Base-by-base conservation (phyloP, 2,797 vertebrate genomes). In the Champsocephalus esox region DNA sequence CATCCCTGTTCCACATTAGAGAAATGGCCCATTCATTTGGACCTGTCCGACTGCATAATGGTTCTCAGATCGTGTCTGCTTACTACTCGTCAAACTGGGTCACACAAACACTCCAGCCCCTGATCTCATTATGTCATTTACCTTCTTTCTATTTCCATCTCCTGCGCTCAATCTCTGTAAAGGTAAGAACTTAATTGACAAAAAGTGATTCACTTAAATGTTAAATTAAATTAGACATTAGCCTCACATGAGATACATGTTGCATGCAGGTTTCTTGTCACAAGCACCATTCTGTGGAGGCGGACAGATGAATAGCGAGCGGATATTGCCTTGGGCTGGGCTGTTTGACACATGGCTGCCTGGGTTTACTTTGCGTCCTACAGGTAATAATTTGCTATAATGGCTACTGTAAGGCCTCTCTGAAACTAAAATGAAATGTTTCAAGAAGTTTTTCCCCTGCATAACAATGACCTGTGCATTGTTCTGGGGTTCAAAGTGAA, bases 51-150 rank as follows among this genome's bases (percentile, higher is more conserved):
- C 38, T 50, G 61, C 68, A 79, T 93, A 92, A 94, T 83, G 83
- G 80, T 75, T 92, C 86, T 90, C 88, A 89, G 90, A 87, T 87
- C 81, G 62, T 14, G 84, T 87, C 82, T 83, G 87, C 86, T 84
- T 84, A 73, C 80, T 63, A 71, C 68, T 86, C 60, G 56, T 88
- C 80, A 87, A 92, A 90, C 61, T 80, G 87, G 91, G 87, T 91
- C 90, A 89, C 84, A 88, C 73, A 86, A 88, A 90, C 86, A 79
- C 77, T 73, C 80, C 60, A 68, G 80, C 82, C 82, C 86, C 92
- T 93, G 86, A 94, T 93, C 87, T 91, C 86, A 92, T 93, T 91
- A 94, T 93, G 89, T 91, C 83, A 93, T 93, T 93, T 85, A 90
- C 75, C 73, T 84, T 75, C 16, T 56, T 28, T 54, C 8, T n/a